Conservation (phyloP, 2,113 vertebrate genomes). For the Lepisosteus osseus region DNA sequence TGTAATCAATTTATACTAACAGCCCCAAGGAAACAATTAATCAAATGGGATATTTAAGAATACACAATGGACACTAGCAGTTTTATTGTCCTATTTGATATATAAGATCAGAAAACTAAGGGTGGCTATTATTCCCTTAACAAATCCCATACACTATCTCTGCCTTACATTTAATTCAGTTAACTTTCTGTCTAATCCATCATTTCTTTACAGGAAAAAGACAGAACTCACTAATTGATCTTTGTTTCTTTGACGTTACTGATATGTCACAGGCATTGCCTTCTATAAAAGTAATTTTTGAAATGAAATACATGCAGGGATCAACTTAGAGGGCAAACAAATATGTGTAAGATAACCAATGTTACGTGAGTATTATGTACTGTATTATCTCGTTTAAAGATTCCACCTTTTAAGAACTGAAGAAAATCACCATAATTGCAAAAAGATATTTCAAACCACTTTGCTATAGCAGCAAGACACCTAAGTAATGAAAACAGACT, state of each 20-base stretch:
- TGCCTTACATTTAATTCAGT: constrained; percentile 6
- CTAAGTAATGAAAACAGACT: no score
- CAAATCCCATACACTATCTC: constrained; percentile 11
- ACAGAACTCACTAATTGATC: constrained; percentile 25
- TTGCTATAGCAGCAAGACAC: no score
- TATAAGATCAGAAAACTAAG: constrained; percentile 45
- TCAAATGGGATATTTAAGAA: constrained; percentile 57
- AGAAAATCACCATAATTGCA: no score
- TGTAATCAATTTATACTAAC: constrained; percentile 57
- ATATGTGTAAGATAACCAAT: no score
- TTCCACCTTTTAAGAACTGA: no score
- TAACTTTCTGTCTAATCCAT: constrained; percentile 7
- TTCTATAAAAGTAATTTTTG: not conserved
- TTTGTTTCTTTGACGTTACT: constrained; percentile 2
- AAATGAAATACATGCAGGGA: not conserved
- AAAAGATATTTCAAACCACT: no score
- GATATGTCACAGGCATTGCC: not conserved
- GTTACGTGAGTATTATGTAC: no score
- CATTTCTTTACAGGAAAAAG: constrained; percentile 23
- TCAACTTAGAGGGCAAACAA: no score
- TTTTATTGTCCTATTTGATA: constrained; percentile 46
- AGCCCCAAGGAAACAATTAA: constrained; percentile 52
- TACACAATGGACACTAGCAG: constrained; percentile 55
- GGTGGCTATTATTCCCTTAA: constrained; percentile 21
- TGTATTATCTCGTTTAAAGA: no score